phyloP scores from a whole-genome alignment of 2,888 invertebrate genomes.

The Cryptops parisi region DNA sequence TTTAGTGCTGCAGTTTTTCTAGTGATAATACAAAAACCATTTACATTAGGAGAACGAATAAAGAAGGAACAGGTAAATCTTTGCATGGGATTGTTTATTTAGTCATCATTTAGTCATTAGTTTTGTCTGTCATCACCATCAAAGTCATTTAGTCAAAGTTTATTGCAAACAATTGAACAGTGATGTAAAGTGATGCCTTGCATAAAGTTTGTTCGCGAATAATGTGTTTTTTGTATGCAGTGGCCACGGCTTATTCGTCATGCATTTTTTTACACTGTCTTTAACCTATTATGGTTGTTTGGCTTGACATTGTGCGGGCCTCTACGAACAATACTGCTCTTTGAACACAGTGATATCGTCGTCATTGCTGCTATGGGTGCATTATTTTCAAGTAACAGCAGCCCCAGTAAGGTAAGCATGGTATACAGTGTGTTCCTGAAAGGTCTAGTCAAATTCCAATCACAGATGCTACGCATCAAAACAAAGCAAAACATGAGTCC shows the following conservation, averaged over 20 bases:
- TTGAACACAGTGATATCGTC: conserved; percentile 37
- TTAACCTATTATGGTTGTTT: conserved; percentile 38
- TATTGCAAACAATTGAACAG: neutral
- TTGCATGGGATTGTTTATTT: neutral
- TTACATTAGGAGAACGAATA: conserved; percentile 31
- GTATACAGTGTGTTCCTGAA: neutral
- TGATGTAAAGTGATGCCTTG: neutral
- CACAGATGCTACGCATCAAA: too few relatives aligned
- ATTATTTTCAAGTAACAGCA: conserved; percentile 33
- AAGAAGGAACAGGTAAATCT: conserved; percentile 28
- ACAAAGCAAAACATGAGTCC: too few relatives aligned
- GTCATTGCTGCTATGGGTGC: conserved; percentile 35
- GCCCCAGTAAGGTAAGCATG: conserved; percentile 31
- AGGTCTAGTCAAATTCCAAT: neutral
- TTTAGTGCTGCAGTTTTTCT: conserved; percentile 32
- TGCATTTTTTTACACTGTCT: conserved; percentile 30
- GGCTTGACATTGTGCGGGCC: conserved; percentile 41
- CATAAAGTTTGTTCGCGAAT: neutral
- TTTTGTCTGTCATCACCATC: neutral
- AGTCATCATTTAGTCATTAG: neutral
- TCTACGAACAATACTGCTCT: conserved; percentile 36
- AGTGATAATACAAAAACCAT: conserved; percentile 36
- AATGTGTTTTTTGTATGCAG: conserved; percentile 22
- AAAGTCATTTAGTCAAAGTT: neutral
- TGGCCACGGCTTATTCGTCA: conserved; percentile 32